Percentiles rank a stretch among this genome's conserved stretches.
Conservation (phyloP, 2,888 invertebrate genomes). For the Nephrotoma guestfalica region DNA sequence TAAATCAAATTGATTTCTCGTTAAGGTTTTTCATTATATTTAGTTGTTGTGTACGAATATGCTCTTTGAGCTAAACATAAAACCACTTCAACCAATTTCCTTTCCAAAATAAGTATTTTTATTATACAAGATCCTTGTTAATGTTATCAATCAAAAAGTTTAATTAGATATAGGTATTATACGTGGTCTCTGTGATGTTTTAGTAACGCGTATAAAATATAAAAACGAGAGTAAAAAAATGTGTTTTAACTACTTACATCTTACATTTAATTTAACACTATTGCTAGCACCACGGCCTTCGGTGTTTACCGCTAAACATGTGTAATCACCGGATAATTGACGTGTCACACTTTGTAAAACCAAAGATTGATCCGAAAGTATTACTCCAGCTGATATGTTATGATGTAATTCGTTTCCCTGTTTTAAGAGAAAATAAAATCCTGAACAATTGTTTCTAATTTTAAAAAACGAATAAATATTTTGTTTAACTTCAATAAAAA, state of each 20-base stretch:
- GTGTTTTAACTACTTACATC: constrained; percentile 43
- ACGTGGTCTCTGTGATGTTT: neutral
- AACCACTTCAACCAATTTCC: neutral
- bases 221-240: neutral
- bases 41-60: neutral
- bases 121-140: neutral
- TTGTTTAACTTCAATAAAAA: neutral
- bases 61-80: neutral
- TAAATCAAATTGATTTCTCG: neutral
- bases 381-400: constrained; percentile 66
- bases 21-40: neutral
- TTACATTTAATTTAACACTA: constrained; percentile 49
- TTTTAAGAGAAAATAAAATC: neutral
- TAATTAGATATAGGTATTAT: constrained; percentile 10
- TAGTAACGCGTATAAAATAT: constrained; percentile 4
- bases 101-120: neutral
- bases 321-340: constrained; percentile 74
- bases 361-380: constrained; percentile 73
- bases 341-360: constrained; percentile 73
- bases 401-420: constrained; percentile 71
- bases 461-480: neutral
- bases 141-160: neutral
- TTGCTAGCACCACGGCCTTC: constrained; percentile 69
- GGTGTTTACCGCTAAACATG: constrained; percentile 70
- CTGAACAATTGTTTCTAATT: neutral